Base-by-base conservation (phyloP, 1,140 invertebrate species). In the Drosophila eugracilis region DNA sequence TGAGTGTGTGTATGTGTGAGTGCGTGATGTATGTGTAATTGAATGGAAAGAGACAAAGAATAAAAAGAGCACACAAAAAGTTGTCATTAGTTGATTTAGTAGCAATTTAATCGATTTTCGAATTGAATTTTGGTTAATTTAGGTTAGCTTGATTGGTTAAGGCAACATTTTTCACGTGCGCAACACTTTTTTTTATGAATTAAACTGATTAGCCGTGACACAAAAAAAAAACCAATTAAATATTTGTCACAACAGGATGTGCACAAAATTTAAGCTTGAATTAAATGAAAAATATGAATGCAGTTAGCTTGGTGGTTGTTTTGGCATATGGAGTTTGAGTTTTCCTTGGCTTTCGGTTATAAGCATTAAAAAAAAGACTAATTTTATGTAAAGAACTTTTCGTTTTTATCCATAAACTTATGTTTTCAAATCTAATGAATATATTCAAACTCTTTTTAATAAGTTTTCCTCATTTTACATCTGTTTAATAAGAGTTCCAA, bases 41-140 rank as follows among this genome's bases (percentile, higher is more conserved):
- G 76, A 85, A 88, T 88, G 75, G 67, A 88, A 88, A 88, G 83
- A 88, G 83, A 88, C 78, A 83, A 88, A 88, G 84, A 88, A 88
- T 69, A 83, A 83, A 78, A 71, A 88, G 76, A 88, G 52, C 78
- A 86, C 63, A 88, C 78, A 85, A 81, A 76, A 66, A 76, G 49
- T 89, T 83, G 52, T 75, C 34, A 88, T 88, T 88, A 88, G 84
- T 88, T 58, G 39, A 78, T 77, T 77, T 53, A 57, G 45, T 75
- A 75, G 49, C 70, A 75, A 66, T 74, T 74, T 32, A 75, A 74
- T 74, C 59, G 57, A 78, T 76, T 81, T 55, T 47, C 34, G 47
- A 55, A 39, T 74, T 50, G 21, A 62, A 52, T 65, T 67, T 66
- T 53, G 37, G 36, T 49, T 34, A 53, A 48, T 47, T 65, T 66